Percentiles rank a stretch among this genome's conserved stretches.
These are phyloP conservation scores for Leptopilina drosophilae DNA, from an alignment of 2,888 invertebrate species.

Conservation along the genomic window DNA sequence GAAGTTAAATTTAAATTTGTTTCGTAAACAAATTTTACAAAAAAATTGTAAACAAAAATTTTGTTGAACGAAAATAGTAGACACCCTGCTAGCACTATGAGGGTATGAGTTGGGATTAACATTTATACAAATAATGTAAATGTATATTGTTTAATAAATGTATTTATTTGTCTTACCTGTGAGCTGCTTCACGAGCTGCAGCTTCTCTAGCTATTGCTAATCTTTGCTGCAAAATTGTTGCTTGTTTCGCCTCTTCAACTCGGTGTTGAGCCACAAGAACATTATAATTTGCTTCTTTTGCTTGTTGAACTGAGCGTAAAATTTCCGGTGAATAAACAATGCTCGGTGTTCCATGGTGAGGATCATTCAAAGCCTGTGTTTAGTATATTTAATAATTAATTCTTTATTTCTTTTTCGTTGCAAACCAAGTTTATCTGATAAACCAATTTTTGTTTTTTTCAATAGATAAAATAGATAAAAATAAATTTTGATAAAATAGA, in stretches of 20 bases:
- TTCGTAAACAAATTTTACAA: too few species aligned
- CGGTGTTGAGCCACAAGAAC: slow-evolving; percentile 86
- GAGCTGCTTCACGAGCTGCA: slow-evolving; percentile 78
- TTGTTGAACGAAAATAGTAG: too few species aligned
- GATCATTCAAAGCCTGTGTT: slow-evolving; percentile 65
- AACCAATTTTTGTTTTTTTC: too few species aligned
- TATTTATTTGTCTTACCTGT: slow-evolving; percentile 60
- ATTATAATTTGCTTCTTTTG: slow-evolving; percentile 85
- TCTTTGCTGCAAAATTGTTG: slow-evolving; percentile 84
- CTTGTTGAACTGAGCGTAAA: slow-evolving; percentile 84
- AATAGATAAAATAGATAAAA: too few species aligned
- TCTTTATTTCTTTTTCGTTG: neutral
- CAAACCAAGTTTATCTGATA: neutral
- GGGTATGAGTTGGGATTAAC: neutral
- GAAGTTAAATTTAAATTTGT: too few species aligned
- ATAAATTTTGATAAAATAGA: too few species aligned
- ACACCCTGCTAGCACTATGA: too few species aligned
- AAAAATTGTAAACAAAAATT: too few species aligned
- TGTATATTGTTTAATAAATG: too few species aligned
- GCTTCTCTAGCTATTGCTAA: slow-evolving; percentile 87
- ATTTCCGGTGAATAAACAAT: slow-evolving; percentile 82
- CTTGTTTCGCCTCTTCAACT: slow-evolving; percentile 86
- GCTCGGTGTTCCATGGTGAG: slow-evolving; percentile 68
- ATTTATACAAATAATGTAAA: neutral
- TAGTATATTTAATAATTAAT: neutral